Conservation (phyloP, 1,140 invertebrate genomes). For the Coelopa frigida region DNA sequence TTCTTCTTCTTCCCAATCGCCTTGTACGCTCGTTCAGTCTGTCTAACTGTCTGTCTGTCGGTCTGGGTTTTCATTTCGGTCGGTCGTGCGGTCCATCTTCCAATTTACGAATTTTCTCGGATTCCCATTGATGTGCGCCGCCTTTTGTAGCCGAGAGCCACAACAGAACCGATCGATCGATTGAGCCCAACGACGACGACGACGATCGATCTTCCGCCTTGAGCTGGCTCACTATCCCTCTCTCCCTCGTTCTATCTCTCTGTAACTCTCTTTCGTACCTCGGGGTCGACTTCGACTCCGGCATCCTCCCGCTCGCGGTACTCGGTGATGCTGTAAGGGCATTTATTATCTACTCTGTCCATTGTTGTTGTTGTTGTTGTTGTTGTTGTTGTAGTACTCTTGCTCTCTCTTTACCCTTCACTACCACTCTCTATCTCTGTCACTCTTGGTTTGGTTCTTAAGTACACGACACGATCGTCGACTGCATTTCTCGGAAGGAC, state of each 20-base stretch:
- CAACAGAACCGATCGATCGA: no score
- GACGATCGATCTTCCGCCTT: no score
- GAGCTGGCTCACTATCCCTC: no score
- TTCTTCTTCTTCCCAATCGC: no score
- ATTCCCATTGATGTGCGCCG: neutral
- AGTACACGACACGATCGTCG: constrained; percentile 8
- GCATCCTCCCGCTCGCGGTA: no score
- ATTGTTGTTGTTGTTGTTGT: neutral
- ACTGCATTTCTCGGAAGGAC: constrained; percentile 18
- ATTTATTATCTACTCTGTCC: neutral
- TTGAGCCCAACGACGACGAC: no score
- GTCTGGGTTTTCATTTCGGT: no score
- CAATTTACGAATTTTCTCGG: neutral
- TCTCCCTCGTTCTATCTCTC: no score
- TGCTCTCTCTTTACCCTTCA: neutral
- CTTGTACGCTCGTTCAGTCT: neutral
- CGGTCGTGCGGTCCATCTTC: no score
- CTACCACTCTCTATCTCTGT: neutral
- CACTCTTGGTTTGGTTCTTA: constrained; percentile 5
- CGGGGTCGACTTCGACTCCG: no score
- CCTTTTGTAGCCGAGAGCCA: no score
- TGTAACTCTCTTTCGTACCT: no score
- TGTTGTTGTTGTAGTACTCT: neutral
- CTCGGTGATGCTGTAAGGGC: neutral
- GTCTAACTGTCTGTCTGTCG: neutral